Base-by-base conservation (phyloP, 2,888 invertebrate species). In the Netelia virgata region DNA sequence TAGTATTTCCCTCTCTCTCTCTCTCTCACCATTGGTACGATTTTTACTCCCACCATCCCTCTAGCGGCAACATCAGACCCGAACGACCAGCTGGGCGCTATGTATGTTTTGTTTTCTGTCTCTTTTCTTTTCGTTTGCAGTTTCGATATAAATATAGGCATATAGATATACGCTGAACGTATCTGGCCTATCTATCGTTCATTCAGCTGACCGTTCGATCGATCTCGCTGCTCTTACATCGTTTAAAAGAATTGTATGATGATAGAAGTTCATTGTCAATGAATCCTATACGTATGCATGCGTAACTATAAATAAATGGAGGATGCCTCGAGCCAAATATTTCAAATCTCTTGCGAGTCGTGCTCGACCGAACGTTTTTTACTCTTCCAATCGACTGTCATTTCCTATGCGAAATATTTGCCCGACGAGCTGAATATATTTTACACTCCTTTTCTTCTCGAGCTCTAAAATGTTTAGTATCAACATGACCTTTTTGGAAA, bases 261-360 rank as follows among this genome's bases (percentile, higher is more conserved):
- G 64, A 75, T 28, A 79, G 16, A 79, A 79, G 83, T 79, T 83
- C 75, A 83, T 83, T 83, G 83, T 79, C 75, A 83, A 83, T 83
- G 79, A 72, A 43, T 70, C 11, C 16, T 72, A 68, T 64, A 50
- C 14, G 41, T 53, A 75, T 57, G 16, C 47, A 47, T 66, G 36
- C 16, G 57, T 36, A 16, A 61, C 53, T 66, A 78, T 53, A 59
- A 74, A 83, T 78, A 74, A 80, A 59, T 41, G 1, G 11, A 75
- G 36, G 11, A 41, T 18, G 14, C 11, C 28, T 73, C 68, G 78
- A 43, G 77, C 74, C 83, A 78, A 78, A 73, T 78, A 73, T 83
- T 57, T 57, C 53, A 20, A 36, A 41, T 23, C 23, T 18, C 36
- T 50, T 16, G 36, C 41, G 43, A 47, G 8, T 18, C 18, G 18